phyloP scores from a whole-genome alignment of 2,113 vertebrate genomes.

The Rhinichthys klamathensis region DNA sequence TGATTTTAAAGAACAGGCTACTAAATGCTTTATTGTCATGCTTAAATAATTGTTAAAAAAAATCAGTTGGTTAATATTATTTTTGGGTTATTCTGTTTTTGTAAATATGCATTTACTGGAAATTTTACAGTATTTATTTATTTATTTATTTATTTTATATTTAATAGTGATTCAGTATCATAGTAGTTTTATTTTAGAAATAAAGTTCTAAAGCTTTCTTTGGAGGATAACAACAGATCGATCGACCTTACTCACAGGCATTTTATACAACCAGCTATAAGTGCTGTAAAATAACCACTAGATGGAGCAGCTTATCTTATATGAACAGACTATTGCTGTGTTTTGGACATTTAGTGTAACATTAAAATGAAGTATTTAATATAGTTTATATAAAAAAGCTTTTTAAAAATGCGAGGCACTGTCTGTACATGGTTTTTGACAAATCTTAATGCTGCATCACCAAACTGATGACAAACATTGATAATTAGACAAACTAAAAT shows the following conservation, averaged over 20 bases:
- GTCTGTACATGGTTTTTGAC: neutral
- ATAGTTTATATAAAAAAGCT: too few species aligned
- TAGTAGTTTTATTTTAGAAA: too few species aligned
- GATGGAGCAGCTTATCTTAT: constrained; percentile 12
- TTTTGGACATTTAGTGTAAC: neutral
- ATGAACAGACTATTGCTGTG: neutral
- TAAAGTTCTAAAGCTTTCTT: too few species aligned
- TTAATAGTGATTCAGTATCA: too few species aligned
- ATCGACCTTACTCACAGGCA: neutral
- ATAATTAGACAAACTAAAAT: neutral
- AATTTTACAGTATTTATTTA: neutral
- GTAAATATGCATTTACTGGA: neutral
- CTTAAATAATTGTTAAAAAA: neutral
- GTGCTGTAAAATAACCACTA: neutral
- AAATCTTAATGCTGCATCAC: neutral
- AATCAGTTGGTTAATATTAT: neutral
- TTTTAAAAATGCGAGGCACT: neutral
- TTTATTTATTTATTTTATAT: too few species aligned
- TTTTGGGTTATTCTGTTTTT: neutral
- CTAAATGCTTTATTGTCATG: neutral
- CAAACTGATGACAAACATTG: neutral
- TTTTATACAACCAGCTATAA: neutral
- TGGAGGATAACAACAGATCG: too few species aligned
- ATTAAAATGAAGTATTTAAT: too few species aligned
- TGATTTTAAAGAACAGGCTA: neutral